A percentile compares a stretch with the other conserved stretches of the same genome.
Conservation (phyloP, 2,113 vertebrate genomes). For the Muntiacus muntjak region DNA sequence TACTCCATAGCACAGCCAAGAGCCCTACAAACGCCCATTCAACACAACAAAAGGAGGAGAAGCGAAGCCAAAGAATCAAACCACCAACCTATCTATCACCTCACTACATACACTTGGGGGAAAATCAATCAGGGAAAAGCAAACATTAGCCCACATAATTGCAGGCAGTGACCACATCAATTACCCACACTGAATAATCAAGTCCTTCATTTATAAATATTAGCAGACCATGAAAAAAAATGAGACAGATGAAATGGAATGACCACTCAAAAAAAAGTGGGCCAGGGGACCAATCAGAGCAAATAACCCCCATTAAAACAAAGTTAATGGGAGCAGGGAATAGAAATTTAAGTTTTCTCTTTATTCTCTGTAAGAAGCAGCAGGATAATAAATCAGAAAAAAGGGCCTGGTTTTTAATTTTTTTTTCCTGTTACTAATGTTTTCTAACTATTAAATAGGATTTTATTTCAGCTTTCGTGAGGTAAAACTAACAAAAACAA, state of each 20-base stretch:
- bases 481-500: background rate
- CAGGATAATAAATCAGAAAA: constrained; percentile 16
- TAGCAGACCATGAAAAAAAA: constrained; percentile 50
- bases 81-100: background rate
- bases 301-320: constrained; percentile 28
- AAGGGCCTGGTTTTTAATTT: background rate
- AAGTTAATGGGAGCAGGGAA: background rate
- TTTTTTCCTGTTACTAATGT: background rate
- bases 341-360: constrained; percentile 5
- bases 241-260: constrained; percentile 35
- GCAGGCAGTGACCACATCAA: constrained; percentile 35
- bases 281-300: background rate
- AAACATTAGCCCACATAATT: constrained; percentile 52
- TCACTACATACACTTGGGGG: background rate
- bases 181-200: constrained; percentile 13
- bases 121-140: constrained; percentile 34
- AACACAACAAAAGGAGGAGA: background rate
- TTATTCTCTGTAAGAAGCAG: constrained; percentile 8
- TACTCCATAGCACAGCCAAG: background rate
- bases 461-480: background rate
- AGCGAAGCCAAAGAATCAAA: background rate
- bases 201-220: constrained; percentile 55
- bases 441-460: background rate
- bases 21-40: background rate
- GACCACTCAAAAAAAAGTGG: constrained; percentile 1